These are phyloP conservation scores for Cichlasoma orientale DNA, from an alignment of 2,797 vertebrate species.

Conservation along the genomic window DNA sequence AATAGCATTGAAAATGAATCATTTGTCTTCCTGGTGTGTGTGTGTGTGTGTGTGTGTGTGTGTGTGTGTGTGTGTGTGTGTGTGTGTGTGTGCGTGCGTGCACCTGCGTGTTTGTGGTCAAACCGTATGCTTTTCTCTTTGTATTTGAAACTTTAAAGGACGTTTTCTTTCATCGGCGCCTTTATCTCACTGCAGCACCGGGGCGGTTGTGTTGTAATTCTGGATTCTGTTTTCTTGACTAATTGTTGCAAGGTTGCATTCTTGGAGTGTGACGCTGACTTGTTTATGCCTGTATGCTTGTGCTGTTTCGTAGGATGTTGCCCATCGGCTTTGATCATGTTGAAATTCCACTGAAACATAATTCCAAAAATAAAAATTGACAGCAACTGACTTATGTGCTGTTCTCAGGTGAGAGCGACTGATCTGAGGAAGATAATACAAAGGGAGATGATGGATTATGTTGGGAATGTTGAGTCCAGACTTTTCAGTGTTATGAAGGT, in stretches of 20 bases:
- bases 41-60: no score
- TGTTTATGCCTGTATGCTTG: conserved; percentile 38
- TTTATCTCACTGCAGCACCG: not conserved
- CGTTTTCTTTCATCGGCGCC: not conserved
- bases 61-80: no score
- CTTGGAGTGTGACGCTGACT: conserved; percentile 16
- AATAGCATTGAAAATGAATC: no score
- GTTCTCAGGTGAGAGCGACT: not conserved
- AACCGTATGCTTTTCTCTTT: not conserved
- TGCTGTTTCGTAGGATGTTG: conserved; percentile 12
- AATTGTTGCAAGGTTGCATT: conserved; percentile 50
- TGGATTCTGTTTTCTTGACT: conserved; percentile 19
- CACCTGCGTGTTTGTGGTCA: not conserved
- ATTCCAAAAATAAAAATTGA: conserved; percentile 7
- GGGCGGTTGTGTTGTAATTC: conserved; percentile 6
- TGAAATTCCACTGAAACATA: conserved; percentile 5
- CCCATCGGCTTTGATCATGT: not conserved
- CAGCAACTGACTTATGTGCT: conserved; percentile 3
- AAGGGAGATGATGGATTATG: not conserved
- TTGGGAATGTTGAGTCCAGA: not conserved
- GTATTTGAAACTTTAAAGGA: not conserved
- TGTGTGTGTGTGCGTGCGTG: no score
- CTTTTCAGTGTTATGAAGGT: not conserved
- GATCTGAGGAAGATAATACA: not conserved
- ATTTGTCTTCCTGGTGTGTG: no score